Evolutionary conservation across 2,888 invertebrate genomes (phyloP), one percentile per base, ranked within the genome.

Genomic region (Tachina lurida): DNA sequence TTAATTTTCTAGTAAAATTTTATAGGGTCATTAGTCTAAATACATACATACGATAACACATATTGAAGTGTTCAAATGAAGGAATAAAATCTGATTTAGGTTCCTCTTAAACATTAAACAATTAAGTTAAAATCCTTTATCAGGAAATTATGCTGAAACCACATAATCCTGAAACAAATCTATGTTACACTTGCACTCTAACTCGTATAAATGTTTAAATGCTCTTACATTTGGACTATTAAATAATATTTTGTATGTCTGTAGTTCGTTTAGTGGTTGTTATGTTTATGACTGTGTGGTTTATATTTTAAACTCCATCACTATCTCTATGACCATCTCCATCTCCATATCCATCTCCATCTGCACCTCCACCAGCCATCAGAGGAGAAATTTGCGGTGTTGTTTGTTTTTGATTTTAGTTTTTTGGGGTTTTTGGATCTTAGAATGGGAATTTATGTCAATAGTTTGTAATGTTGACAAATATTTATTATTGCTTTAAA

Each of bases 41-140:
- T 43, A 56, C 13, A 12, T 17, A 13, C 10, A 10, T 45, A 31
- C 19, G 49, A 52, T 41, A 49, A 41, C 60, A 41, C 60, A 49
- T 15, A 58, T 13, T 45, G 31, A 7, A 31, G 31, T 31, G 7
- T 7, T 31, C 47, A 5, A 31, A 22, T 8, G 45, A 19, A 49
- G 58, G 58, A 60, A 56, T 56, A 52, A 78, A 75, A 82, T 79
- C 73, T 76, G 22, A 76, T 86, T 83, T 76, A 45, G 65, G 65
- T 83, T 79, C 60, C 82, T 75, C 79, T 82, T 71, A 75, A 71
- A 52, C 75, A 82, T 75, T 67, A 79, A 70, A 76, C 76, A 86
- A 83, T 86, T 83, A 86, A 62, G 62, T 73, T 79, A 76, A 71
- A 83, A 86, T 86, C 79, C 67, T 67, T 56, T 62, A 79, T 86